Base-by-base conservation (phyloP, 2,113 vertebrate genomes). In the Falco punctatus region DNA sequence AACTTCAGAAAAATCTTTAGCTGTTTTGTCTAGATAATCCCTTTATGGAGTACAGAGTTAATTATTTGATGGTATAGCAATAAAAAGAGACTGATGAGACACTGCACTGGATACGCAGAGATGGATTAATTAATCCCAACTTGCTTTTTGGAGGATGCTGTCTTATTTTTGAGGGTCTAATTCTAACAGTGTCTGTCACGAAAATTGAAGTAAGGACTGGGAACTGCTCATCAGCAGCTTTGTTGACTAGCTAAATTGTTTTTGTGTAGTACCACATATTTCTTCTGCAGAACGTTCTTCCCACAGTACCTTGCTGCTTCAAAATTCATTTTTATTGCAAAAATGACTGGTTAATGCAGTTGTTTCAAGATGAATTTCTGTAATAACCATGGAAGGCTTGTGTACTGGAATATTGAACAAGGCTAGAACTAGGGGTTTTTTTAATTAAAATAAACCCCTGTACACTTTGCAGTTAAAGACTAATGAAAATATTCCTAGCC, bases 161-260 rank as follows among this genome's bases (percentile, higher is more conserved):
- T 62, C 67, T 83, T 92, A 28, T 82, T 95, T 90, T 94, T 87
- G 49, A 93, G 66, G 40, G 33, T 77, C 74, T 95, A 82, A 95
- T 95, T 95, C 90, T 92, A 71, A 69, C 79, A 90, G 58, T 64
- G 74, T 94, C 90, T 97, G 79, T 92, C 72, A 84, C 4, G 30
- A 92, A 95, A 88, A 81, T 9, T 82, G 65, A 90, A 88, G 58
- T 69, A 52, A 80, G 71, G 79, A 28, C 42, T 88, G 55, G 38
- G 93, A 94, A 69, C 85, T 81, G 59, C 82, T 94, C 64, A 74
- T 73, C 90, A 92, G 64, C 64, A 81, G 33, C 64, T 64, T 55
- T 73, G 72, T 88, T 90, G 92, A 88, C 82, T 88, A 70, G 62
- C 54, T 90, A 42, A 75, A 91, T 93, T 90, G 88, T 88, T 96